These are phyloP conservation scores for Piaya cayana DNA, from an alignment of 2,113 vertebrate species.

Conservation along the genomic window DNA sequence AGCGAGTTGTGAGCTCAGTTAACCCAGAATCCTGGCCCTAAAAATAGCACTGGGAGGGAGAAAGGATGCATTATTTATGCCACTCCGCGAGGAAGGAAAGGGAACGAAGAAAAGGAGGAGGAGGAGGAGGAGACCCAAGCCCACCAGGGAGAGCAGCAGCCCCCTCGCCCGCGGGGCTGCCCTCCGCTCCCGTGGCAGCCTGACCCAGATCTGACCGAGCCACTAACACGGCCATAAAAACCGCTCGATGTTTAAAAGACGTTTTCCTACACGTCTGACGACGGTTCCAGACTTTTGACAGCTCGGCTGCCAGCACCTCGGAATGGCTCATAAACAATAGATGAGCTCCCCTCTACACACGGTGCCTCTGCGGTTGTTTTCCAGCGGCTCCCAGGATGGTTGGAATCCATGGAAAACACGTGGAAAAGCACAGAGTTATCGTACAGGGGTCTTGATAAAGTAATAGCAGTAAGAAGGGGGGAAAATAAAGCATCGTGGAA, in stretches of 20 bases:
- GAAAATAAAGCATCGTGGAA: background rate
- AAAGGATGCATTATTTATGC: constrained; percentile 46
- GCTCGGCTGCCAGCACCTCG: background rate
- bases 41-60: constrained; percentile 32
- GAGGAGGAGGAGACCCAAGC: background rate
- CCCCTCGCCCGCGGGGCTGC: background rate
- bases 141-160: background rate
- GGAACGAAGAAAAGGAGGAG: background rate
- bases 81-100: background rate
- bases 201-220: constrained; percentile 51
- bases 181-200: background rate
- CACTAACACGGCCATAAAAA: rapidly evolving
- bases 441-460: rapidly evolving
- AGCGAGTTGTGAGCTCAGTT: background rate
- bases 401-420: rapidly evolving
- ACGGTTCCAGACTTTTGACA: background rate
- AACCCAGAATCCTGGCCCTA: constrained; percentile 25
- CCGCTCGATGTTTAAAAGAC: rapidly evolving
- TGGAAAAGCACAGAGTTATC: rapidly evolving
- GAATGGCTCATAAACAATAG: background rate
- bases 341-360: rapidly evolving
- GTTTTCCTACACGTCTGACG: background rate
- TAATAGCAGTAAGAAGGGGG: background rate
- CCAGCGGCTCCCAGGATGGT: background rate
- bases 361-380: background rate